A percentile compares a stretch with the other conserved stretches of the same genome.
Conservation (phyloP, 2,113 vertebrate species). For the Heliornis fulica region DNA sequence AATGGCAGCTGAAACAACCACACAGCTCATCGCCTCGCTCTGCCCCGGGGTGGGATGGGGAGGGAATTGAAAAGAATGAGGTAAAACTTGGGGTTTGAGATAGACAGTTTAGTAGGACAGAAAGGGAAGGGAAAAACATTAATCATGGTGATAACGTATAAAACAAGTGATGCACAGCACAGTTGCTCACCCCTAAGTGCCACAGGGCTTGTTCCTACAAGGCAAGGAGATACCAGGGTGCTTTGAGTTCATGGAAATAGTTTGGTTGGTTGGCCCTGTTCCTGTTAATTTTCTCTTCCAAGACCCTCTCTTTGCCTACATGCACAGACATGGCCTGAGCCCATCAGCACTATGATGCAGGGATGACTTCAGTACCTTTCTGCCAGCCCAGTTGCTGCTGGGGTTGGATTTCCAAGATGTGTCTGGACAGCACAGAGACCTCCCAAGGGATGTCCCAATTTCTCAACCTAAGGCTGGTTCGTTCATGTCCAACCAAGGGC, state of each 20-base stretch:
- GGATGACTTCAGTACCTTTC: background rate
- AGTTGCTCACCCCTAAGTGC: background rate
- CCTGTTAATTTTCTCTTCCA: background rate
- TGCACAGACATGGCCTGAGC: background rate
- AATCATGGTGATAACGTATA: too few species aligned
- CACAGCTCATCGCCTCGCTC: too few species aligned
- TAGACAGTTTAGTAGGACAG: too few species aligned
- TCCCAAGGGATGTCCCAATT: background rate
- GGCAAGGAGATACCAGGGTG: background rate
- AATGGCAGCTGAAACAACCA: too few species aligned
- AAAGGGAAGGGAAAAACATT: too few species aligned
- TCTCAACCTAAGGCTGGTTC: background rate
- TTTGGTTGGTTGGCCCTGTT: background rate
- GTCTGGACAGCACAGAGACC: background rate
- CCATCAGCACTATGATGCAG: background rate
- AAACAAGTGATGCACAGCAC: too few species aligned
- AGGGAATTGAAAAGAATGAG: too few species aligned
- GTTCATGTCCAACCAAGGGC: background rate
- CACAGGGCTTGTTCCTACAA: accelerated
- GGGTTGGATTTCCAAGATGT: background rate
- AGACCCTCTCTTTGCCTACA: background rate
- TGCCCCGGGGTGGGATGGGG: too few species aligned
- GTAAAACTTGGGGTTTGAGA: too few species aligned
- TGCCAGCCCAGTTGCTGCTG: background rate
- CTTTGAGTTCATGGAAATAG: background rate